A percentile compares a stretch with the other conserved stretches of the same genome.
Evolutionary conservation across 2,888 invertebrate genomes (phyloP).

Genomic region (Noctua fimbriata): DNA sequence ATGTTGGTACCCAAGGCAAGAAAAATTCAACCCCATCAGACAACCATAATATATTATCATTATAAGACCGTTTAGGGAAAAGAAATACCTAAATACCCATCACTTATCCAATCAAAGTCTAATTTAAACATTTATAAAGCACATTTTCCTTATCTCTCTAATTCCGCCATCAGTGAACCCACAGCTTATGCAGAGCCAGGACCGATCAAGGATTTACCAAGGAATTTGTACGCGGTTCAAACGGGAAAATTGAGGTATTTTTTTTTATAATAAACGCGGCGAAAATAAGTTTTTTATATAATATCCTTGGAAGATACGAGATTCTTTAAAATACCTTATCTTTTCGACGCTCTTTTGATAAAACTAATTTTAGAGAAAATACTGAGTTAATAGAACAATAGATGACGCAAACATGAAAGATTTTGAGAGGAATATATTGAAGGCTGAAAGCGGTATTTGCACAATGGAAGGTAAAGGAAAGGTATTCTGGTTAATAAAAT

Average conservation of each 20-base stretch:
- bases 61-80: constrained; percentile 9
- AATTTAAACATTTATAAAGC: constrained; percentile 41
- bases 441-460: neutral
- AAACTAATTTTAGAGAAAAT: constrained; percentile 17
- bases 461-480: neutral
- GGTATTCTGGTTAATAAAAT: neutral
- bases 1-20: neutral
- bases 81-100: constrained; percentile 20
- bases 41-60: constrained; percentile 10
- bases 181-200: constrained; percentile 72
- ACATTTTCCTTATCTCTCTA: constrained; percentile 51
- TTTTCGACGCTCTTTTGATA: constrained; percentile 36
- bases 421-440: neutral
- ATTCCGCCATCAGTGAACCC: constrained; percentile 49
- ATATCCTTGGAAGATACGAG: constrained; percentile 58
- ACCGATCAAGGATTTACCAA: constrained; percentile 71
- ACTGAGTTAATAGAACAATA: neutral
- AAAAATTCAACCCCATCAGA: neutral
- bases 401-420: neutral
- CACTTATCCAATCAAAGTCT: constrained; percentile 31
- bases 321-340: constrained; percentile 58
- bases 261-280: constrained; percentile 74
- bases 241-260: constrained; percentile 78
- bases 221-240: constrained; percentile 75
- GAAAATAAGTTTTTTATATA: constrained; percentile 64